phyloP scores from a whole-genome alignment of 2,797 vertebrate genomes.

The Caiman crocodilus region DNA sequence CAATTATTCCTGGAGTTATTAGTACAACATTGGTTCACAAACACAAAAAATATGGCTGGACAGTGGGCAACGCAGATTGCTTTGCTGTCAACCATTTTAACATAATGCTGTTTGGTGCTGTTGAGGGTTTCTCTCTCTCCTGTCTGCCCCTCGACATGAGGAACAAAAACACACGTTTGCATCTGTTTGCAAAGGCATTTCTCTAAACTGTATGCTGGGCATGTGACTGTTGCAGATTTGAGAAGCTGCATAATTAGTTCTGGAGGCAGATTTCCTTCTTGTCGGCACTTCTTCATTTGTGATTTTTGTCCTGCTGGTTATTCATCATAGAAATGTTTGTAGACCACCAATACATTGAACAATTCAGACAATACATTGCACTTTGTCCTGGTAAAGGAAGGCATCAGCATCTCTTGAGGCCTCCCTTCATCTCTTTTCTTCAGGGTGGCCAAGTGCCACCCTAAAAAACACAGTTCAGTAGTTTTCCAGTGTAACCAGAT shows the following conservation, averaged over 20 bases:
- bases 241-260: slow-evolving; percentile 61
- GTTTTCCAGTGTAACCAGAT: slow-evolving; percentile 69
- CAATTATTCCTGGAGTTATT: not conserved
- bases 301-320: slow-evolving; percentile 74
- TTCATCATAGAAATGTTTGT: slow-evolving; percentile 81
- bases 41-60: slow-evolving; percentile 15
- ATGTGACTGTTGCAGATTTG: slow-evolving; percentile 25
- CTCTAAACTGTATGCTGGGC: slow-evolving; percentile 26
- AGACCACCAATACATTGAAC: slow-evolving; percentile 75
- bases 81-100: slow-evolving; percentile 9
- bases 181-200: slow-evolving; percentile 8
- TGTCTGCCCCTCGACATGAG: not conserved
- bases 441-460: slow-evolving; percentile 30
- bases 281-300: slow-evolving; percentile 55
- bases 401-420: slow-evolving; percentile 54
- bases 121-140: not conserved
- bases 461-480: slow-evolving; percentile 27
- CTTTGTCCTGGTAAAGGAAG: slow-evolving; percentile 70
- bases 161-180: slow-evolving; percentile 52
- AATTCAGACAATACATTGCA: slow-evolving; percentile 75
- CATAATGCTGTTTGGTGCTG: not conserved
- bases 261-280: slow-evolving; percentile 69
- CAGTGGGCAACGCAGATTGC: slow-evolving; percentile 22
- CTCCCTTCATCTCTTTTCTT: slow-evolving; percentile 54
- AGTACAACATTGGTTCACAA: slow-evolving; percentile 29